Evolutionary conservation across 2,888 invertebrate species (phyloP), one percentile per base, ranked within the genome.

Genomic region (Exephanes ischioxanthus): DNA sequence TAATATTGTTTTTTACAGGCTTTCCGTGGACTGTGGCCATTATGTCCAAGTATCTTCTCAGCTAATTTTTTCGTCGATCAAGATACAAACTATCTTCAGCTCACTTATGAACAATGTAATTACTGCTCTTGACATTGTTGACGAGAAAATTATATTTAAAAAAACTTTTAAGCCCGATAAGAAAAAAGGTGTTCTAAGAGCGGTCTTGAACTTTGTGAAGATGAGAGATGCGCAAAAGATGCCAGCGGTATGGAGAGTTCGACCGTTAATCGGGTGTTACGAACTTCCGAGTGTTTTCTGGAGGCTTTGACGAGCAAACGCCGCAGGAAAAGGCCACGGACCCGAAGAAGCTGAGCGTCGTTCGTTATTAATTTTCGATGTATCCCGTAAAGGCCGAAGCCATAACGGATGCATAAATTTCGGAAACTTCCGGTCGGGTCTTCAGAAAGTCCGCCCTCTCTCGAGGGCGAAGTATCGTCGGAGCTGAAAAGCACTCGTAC

Each of bases 331-430:
- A 61, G 19, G 55, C 67, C 61, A 73, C 73, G 68, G 68, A 78
- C 22, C 63, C 66, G 11, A 66, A 77, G 41, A 68, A 75, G n/a
- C 7, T 14, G 77, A 22, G 75, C 16, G 61, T 26, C 48, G 51
- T 6, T n/a, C n/a, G 55, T 41, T 6, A 7, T 26, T 48, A 66
- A 51, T 22, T 63, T 75, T 2, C 51, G 11, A 55, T 16, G 14
- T 51, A 16, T 19, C 33, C 63, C 26, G 45, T 63, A 71, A 83
- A 58, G 75, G 81, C 71, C 55, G 77, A 70, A 30, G 73, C 66
- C 41, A 16, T 33, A 68, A 86, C 45, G 85, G 83, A 72, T 78
- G 84, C 88, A 90, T 89, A 90, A 91, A 92, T 90, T 89, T 88
- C 53, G 71, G 81, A 83, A 88, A 90, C 89, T 90, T 89, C 88